These are phyloP conservation scores for Trichonephila clavata DNA, from an alignment of 1,140 invertebrate species.

Conservation along the genomic window DNA sequence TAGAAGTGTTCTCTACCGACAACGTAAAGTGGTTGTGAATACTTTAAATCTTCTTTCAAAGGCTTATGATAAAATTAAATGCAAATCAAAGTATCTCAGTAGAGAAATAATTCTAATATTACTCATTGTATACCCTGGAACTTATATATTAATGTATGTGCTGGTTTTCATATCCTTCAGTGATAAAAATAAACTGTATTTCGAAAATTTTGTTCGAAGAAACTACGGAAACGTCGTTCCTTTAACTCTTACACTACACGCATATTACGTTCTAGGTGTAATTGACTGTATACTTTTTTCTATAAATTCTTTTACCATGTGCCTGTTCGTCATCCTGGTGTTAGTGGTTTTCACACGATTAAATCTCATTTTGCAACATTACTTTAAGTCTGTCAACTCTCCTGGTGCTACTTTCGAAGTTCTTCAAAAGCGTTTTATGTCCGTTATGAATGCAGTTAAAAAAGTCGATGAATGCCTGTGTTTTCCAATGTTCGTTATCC, in stretches of 20 bases:
- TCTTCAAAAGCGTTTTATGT: background rate
- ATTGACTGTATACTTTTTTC: background rate
- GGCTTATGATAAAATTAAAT: background rate
- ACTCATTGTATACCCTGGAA: background rate
- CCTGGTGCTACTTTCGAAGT: too few relatives aligned
- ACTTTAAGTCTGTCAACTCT: background rate
- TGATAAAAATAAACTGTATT: background rate
- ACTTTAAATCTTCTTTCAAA: background rate
- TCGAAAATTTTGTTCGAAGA: background rate
- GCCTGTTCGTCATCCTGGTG: background rate
- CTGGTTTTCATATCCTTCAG: background rate
- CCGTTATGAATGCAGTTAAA: background rate
- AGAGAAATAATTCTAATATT: background rate
- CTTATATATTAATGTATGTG: background rate
- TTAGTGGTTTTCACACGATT: background rate
- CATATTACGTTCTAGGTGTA: background rate
- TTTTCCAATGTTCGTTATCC: background rate
- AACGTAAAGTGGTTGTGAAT: background rate
- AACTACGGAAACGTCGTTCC: background rate
- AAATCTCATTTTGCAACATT: background rate
- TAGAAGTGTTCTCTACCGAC: background rate
- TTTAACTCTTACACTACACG: background rate
- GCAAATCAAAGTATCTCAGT: background rate
- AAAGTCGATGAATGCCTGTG: background rate
- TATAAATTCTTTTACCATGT: background rate